These are phyloP conservation scores for Limonius californicus DNA, from an alignment of 1,140 invertebrate genomes.

Conservation along the genomic window DNA sequence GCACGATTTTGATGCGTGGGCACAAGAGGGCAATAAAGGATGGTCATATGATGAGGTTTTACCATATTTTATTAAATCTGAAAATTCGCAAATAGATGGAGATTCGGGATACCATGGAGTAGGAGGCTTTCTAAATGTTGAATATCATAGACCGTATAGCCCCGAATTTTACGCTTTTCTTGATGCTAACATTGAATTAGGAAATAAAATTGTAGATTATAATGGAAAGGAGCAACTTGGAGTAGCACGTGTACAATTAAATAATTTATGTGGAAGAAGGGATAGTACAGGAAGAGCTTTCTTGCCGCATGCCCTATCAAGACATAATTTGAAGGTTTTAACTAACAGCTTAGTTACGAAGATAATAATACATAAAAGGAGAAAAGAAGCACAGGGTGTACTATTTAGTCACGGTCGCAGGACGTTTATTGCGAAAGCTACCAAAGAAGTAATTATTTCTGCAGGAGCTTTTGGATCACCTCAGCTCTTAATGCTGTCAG, in stretches of 20 bases:
- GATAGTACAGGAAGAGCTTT: conserved; percentile 57
- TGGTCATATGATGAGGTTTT: conserved; percentile 56
- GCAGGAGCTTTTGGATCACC: conserved; percentile 55
- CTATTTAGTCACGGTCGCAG: conserved; percentile 52
- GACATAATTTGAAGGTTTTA: conserved; percentile 52
- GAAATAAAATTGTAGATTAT: conserved; percentile 43
- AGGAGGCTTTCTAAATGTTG: conserved; percentile 55
- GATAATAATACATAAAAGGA: conserved; percentile 37
- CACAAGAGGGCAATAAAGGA: conserved; percentile 65
- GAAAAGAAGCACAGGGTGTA: conserved; percentile 52
- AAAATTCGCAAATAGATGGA: conserved; percentile 45
- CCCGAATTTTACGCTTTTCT: conserved; percentile 59
- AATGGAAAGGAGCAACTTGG: conserved; percentile 41
- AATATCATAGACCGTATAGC: conserved; percentile 52
- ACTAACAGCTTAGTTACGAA: conserved; percentile 46
- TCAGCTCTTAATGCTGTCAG: not conserved
- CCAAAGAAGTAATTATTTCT: conserved; percentile 59
- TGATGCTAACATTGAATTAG: conserved; percentile 55
- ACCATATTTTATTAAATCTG: conserved; percentile 51
- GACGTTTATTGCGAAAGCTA: conserved; percentile 43
- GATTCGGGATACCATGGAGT: conserved; percentile 50
- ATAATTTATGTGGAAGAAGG: conserved; percentile 50
- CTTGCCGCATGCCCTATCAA: conserved; percentile 49
- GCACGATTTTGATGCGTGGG: conserved; percentile 90
- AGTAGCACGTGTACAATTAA: conserved; percentile 47